These are phyloP conservation scores for Noctua janthina DNA, from an alignment of 2,888 invertebrate species.

Conservation along the genomic window DNA sequence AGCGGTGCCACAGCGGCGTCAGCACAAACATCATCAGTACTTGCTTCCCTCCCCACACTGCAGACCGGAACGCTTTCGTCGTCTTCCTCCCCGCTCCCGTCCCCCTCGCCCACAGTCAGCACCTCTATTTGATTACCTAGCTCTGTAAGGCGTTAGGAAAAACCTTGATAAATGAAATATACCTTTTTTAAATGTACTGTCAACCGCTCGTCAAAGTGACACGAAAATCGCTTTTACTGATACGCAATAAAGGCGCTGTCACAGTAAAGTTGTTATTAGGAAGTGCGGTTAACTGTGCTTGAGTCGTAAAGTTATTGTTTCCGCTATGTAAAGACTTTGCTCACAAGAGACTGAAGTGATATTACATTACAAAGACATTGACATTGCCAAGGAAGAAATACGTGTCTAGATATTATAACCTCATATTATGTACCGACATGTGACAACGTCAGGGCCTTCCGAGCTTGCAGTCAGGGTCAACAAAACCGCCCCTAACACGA, in stretches of 20 bases:
- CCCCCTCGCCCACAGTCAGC: constrained; percentile 84
- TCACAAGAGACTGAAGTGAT: not conserved
- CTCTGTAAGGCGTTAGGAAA: constrained; percentile 76
- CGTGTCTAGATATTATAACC: not conserved
- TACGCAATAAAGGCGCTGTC: not conserved
- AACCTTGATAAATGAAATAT: not conserved
- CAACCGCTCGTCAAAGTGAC: constrained; percentile 5
- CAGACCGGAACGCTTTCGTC: constrained; percentile 86
- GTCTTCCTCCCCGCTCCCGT: constrained; percentile 84
- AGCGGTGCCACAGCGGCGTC: constrained; percentile 88
- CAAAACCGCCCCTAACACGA: not conserved
- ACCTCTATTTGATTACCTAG: constrained; percentile 89
- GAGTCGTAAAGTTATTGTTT: constrained; percentile 1
- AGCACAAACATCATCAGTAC: constrained; percentile 86
- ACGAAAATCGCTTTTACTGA: not conserved
- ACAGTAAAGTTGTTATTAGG: not conserved
- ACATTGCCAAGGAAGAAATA: constrained; percentile 3
- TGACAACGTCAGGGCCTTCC: not conserved
- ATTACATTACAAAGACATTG: constrained; percentile 7
- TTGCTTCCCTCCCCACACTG: constrained; percentile 84
- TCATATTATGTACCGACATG: not conserved
- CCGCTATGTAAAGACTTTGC: constrained; percentile 13
- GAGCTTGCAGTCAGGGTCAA: not conserved
- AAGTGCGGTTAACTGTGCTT: not conserved
- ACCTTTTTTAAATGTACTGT: not conserved